These are phyloP conservation scores for Acanthopagrus latus DNA, from an alignment of 2,797 vertebrate genomes.

Conservation along the genomic window DNA sequence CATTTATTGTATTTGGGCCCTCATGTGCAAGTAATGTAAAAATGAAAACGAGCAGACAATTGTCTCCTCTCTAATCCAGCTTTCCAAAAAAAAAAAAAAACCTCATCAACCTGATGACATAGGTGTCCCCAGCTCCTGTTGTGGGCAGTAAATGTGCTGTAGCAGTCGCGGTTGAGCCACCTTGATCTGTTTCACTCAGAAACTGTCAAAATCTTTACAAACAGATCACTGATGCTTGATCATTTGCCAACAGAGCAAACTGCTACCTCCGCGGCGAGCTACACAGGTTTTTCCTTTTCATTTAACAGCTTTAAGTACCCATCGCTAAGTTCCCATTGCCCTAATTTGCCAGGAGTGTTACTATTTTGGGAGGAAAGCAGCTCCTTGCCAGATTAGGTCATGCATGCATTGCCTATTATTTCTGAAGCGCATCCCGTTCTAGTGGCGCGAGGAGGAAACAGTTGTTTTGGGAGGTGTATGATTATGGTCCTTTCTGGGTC, in stretches of 20 bases:
- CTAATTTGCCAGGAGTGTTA: constrained; percentile 8
- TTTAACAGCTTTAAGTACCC: constrained; percentile 8
- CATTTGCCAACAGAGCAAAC: constrained; percentile 11
- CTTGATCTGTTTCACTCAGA: neutral
- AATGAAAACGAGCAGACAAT: neutral
- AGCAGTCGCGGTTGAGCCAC: neutral
- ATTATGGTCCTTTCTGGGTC: neutral
- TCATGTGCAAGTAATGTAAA: neutral
- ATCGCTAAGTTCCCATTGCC: neutral
- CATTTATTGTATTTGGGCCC: constrained; percentile 6
- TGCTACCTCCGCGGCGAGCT: neutral
- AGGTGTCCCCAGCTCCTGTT: neutral
- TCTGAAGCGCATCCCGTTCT: constrained; percentile 14
- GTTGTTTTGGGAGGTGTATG: neutral
- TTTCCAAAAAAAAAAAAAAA: constrained; percentile 17
- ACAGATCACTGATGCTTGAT: neutral
- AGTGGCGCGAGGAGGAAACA: neutral
- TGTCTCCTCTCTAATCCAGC: neutral
- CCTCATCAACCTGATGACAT: constrained; percentile 6
- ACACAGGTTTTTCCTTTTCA: neutral
- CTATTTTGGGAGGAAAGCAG: constrained; percentile 29
- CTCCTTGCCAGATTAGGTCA: constrained; percentile 23
- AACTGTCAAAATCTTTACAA: neutral
- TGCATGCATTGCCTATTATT: constrained; percentile 22
- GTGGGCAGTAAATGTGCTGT: neutral